A percentile compares a stretch with the other conserved stretches of the same genome.
phyloP scores from a whole-genome alignment of 2,113 vertebrate genomes.

The Laticauda laticaudata region DNA sequence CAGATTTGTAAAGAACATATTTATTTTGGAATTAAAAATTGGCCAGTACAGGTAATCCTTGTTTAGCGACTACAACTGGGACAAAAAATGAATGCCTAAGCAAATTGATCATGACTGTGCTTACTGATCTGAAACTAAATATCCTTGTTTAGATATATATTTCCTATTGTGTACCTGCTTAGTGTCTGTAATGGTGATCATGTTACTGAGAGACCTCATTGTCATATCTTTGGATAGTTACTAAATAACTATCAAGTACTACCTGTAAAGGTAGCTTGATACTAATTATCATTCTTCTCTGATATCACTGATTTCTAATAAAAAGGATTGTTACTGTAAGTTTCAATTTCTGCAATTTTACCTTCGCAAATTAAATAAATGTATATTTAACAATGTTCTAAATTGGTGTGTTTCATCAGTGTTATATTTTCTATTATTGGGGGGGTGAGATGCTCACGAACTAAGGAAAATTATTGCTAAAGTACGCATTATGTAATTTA shows the following conservation, averaged over 20 bases:
- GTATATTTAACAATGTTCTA: no score
- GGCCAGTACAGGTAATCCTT: background rate
- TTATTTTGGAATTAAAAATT: background rate
- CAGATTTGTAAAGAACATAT: background rate
- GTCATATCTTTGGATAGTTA: background rate
- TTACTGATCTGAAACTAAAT: background rate
- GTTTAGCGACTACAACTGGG: background rate
- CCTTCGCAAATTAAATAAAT: no score
- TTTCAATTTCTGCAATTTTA: no score
- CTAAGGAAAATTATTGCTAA: no score
- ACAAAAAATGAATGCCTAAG: background rate
- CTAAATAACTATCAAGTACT: background rate
- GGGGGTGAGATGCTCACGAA: no score
- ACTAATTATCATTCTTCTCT: no score
- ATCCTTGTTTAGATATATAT: background rate
- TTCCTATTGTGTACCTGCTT: background rate
- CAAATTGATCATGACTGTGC: background rate
- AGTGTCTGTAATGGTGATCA: background rate
- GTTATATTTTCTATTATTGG: no score
- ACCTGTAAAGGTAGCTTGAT: no score
- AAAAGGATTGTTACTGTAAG: no score
- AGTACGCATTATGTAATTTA: no score
- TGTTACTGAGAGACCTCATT: background rate
- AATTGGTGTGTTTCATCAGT: no score
- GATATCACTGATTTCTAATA: no score